phyloP scores from a whole-genome alignment of 2,888 invertebrate species.

The Lochmaea crataegi region DNA sequence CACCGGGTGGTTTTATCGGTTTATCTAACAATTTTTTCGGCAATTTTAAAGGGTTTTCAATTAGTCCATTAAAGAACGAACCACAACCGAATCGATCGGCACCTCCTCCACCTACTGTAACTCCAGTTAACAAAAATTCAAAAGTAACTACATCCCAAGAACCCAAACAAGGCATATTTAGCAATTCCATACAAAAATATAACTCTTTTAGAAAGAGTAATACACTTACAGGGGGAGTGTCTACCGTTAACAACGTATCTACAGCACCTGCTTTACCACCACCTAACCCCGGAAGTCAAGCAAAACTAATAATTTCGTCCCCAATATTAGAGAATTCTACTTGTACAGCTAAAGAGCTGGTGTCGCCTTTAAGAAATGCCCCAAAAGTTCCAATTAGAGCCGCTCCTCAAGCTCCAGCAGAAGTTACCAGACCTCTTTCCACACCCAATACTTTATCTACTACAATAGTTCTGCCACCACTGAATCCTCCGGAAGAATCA shows the following conservation, averaged over 20 bases:
- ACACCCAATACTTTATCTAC: constrained; percentile 61
- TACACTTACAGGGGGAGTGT: constrained; percentile 60
- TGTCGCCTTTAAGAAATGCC: constrained; percentile 72
- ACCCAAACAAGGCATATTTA: constrained; percentile 50
- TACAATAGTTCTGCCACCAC: constrained; percentile 42
- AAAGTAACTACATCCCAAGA: constrained; percentile 36
- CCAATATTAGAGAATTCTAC: constrained; percentile 86
- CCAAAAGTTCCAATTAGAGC: constrained; percentile 72
- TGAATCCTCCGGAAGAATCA: constrained; percentile 62
- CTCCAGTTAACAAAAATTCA: constrained; percentile 46
- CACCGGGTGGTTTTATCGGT: constrained; percentile 42
- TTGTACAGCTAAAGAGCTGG: constrained; percentile 79
- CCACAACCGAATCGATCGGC: constrained; percentile 68
- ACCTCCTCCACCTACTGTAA: constrained; percentile 72
- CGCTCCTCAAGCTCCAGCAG: constrained; percentile 71
- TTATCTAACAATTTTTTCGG: constrained; percentile 77
- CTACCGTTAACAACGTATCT: constrained; percentile 62
- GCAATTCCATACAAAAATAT: constrained; percentile 53
- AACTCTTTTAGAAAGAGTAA: constrained; percentile 63
- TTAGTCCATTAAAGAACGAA: constrained; percentile 73
- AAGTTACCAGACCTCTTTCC: constrained; percentile 49
- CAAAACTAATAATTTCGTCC: constrained; percentile 82
- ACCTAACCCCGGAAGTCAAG: constrained; percentile 71
- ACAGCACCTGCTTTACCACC: constrained; percentile 72
- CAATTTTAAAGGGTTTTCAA: constrained; percentile 85